Conservation (phyloP, 1,140 invertebrate species). For the Lepeophtheirus salmonis region DNA sequence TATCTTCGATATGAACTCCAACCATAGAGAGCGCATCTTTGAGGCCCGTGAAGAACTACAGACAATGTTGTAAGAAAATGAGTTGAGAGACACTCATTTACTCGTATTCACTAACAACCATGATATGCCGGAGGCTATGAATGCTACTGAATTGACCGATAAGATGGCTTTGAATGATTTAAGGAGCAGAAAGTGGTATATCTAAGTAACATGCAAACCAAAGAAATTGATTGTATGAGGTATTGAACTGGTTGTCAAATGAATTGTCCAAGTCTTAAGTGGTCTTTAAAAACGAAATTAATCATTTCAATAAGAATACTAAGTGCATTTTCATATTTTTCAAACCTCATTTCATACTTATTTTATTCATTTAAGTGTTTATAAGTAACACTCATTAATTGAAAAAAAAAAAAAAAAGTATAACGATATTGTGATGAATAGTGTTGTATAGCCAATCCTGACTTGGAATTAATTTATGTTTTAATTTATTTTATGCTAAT, state of each 20-base stretch:
- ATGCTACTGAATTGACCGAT: conserved; percentile 88
- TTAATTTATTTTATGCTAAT: not conserved
- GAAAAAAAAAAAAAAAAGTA: not conserved
- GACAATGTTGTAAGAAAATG: conserved; percentile 57
- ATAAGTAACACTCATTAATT: too few relatives aligned
- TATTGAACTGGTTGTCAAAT: conserved; percentile 95
- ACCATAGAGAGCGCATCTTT: conserved; percentile 83
- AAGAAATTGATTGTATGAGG: conserved; percentile 91
- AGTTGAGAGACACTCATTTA: conserved; percentile 84
- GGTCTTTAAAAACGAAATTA: not conserved
- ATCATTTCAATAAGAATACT: not conserved
- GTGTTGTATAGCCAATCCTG: not conserved
- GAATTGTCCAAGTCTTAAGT: conserved; percentile 34
- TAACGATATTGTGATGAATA: not conserved
- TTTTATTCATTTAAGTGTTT: too few relatives aligned
- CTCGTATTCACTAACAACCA: conserved; percentile 99
- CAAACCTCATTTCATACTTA: too few relatives aligned
- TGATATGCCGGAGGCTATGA: conserved; percentile 98
- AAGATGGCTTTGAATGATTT: conserved; percentile 84
- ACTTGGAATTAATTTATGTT: not conserved
- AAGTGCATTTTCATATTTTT: not conserved
- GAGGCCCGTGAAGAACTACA: conserved; percentile 80
- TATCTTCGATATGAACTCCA: conserved; percentile 95
- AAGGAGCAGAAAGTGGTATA: conserved; percentile 89
- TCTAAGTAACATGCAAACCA: conserved; percentile 89